These are phyloP conservation scores for Sebastes cheni DNA, from an alignment of 2,797 vertebrate genomes.

Conservation along the genomic window DNA sequence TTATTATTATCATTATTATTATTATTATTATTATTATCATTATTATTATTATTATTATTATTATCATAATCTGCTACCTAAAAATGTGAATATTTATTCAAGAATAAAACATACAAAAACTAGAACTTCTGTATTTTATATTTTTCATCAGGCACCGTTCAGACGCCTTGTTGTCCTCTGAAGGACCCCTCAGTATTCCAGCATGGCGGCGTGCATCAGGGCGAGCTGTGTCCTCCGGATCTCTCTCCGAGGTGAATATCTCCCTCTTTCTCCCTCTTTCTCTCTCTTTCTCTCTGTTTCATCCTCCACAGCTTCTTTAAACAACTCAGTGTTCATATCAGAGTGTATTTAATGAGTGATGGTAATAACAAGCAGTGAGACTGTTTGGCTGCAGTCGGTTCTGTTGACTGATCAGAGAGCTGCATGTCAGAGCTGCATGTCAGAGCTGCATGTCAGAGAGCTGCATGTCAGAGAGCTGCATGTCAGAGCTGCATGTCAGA, in stretches of 20 bases:
- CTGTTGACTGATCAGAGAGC: not conserved
- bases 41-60: not conserved
- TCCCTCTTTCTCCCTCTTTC: too few relatives aligned
- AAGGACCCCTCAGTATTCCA: conserved; percentile 60
- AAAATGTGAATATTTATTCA: too few relatives aligned
- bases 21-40: not conserved
- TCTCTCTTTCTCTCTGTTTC: not conserved
- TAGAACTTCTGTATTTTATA: not conserved
- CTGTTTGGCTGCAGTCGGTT: rapidly evolving
- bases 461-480: too few relatives aligned
- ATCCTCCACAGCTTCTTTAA: not conserved
- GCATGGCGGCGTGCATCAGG: conserved; percentile 73
- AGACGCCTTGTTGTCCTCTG: conserved; percentile 25
- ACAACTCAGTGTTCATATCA: rapidly evolving
- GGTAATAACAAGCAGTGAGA: not conserved
- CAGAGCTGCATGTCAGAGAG: too few relatives aligned
- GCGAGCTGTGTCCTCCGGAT: conserved; percentile 71
- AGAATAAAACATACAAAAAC: not conserved
- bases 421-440: not conserved
- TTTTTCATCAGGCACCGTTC: conserved; percentile 62
- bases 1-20: too few relatives aligned
- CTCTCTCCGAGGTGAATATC: conserved; percentile 59
- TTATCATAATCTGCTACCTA: not conserved
- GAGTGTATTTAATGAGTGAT: too few relatives aligned
- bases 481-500: not conserved